A percentile compares a stretch with the other conserved stretches of the same genome.
These are phyloP conservation scores for Nothobranchius kuhntae DNA, from an alignment of 2,113 vertebrate species.

Conservation along the genomic window DNA sequence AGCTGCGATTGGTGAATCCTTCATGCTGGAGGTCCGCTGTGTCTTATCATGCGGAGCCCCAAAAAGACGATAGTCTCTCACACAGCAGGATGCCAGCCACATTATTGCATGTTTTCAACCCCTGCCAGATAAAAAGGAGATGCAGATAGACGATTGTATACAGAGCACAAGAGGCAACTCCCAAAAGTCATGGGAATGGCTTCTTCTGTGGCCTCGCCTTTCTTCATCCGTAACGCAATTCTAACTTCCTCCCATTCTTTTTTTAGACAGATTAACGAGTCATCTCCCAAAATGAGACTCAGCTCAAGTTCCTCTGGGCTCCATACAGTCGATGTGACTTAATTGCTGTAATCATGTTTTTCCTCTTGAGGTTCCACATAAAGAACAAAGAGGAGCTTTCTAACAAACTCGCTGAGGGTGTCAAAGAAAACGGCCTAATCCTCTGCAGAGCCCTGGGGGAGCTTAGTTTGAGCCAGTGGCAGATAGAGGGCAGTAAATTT, in stretches of 20 bases:
- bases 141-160: constrained; percentile 55
- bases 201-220: constrained; percentile 28
- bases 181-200: constrained; percentile 54
- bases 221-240: constrained; percentile 13
- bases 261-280: constrained; percentile 44
- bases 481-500: constrained; percentile 80
- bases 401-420: constrained; percentile 58
- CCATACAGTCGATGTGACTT: constrained; percentile 37
- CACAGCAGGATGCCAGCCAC: constrained; percentile 67
- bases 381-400: constrained; percentile 62
- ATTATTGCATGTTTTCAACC: constrained; percentile 57
- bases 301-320: constrained; percentile 32
- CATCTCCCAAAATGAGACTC: constrained; percentile 19
- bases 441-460: constrained; percentile 49
- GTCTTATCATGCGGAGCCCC: constrained; percentile 61
- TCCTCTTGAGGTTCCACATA: constrained; percentile 40
- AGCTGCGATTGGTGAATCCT: constrained; percentile 70
- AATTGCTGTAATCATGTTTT: constrained; percentile 59
- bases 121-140: constrained; percentile 39
- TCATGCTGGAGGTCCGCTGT: constrained; percentile 59
- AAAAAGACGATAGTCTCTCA: constrained; percentile 62
- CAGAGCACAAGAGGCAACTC: constrained; percentile 44
- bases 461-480: constrained; percentile 62
- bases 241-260: constrained; percentile 33
- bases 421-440: constrained; percentile 64